Evolutionary conservation across 2,797 vertebrate species (phyloP).

Genomic region (Siniperca scherzeri): DNA sequence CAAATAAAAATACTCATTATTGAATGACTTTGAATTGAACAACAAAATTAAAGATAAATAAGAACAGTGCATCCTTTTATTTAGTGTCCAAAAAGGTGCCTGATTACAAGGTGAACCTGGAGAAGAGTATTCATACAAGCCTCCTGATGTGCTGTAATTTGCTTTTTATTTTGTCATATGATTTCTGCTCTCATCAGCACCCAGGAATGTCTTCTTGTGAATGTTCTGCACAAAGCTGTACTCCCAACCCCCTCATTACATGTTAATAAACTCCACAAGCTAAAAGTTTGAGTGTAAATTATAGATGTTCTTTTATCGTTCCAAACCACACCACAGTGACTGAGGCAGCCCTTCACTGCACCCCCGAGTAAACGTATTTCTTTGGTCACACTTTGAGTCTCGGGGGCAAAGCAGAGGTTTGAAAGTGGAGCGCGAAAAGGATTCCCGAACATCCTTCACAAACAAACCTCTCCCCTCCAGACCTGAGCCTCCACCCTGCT

Average conservation of each 20-base stretch:
- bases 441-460: constrained; percentile 61
- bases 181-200: neutral
- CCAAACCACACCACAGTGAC: constrained; percentile 3
- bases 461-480: constrained; percentile 51
- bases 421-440: constrained; percentile 69
- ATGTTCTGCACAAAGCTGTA: neutral
- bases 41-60: neutral
- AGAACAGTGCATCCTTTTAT: neutral
- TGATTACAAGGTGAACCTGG: constrained; percentile 9
- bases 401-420: constrained; percentile 47
- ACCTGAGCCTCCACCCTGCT: constrained; percentile 37
- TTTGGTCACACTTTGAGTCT: constrained; percentile 59
- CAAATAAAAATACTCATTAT: neutral
- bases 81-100: neutral
- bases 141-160: neutral
- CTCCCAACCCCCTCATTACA: neutral
- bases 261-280: constrained; percentile 20
- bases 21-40: neutral
- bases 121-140: neutral
- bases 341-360: constrained; percentile 13
- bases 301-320: constrained; percentile 30
- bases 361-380: constrained; percentile 38
- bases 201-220: neutral
- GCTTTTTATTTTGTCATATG: neutral
- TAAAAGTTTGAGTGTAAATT: constrained; percentile 37